Evolutionary conservation across 2,888 invertebrate species (phyloP), one percentile per base, ranked within the genome.

Genomic region (Agrochola litura): DNA sequence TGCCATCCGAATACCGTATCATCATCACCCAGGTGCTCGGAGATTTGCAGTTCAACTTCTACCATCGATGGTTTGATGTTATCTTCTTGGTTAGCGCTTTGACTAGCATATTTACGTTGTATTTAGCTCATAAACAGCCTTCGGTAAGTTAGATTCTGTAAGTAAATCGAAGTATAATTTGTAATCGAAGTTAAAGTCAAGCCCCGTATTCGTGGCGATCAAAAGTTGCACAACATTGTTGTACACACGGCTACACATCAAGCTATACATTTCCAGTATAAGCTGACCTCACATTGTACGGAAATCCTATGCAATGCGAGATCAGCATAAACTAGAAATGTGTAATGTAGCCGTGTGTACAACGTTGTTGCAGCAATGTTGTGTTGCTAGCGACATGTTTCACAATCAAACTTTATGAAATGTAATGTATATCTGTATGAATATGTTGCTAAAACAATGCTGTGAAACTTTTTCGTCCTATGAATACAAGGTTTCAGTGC

Each of bases 41-140:
- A 1, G 99, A 99, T 92, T 96, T 99, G 81, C 99, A 99, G 94
- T 99, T 99, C 91, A 99, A 99, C 93, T 99, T 99, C 97, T 99
- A 99, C 93, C 99, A 99, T 94, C 97, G 99, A 80, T 99, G 99
- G 99, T 99, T 99, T 94, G 99, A 99, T 95, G 99, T 99, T 8
- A 99, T 99, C 92, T 99, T 99, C 94, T 97, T 99, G 79, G 98
- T 99, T 43, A 99, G 99, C 92, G 99, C 99, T 0, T 94, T 99
- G 60, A 99, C 99, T 25, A 99, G 99, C 83, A 99, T 99, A 89
- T 98, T 98, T 84, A 99, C 99, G 84, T 96, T 99, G 75, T 99
- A 99, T 96, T 97, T 99, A 88, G 99, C 99, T 22, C 99, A 99
- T 92, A 99, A 99, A 91, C 98, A 98, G 90, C 97, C 98, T n/a